These are phyloP conservation scores for Rhamphomyia laevipes DNA, from an alignment of 2,888 invertebrate genomes.

Conservation along the genomic window DNA sequence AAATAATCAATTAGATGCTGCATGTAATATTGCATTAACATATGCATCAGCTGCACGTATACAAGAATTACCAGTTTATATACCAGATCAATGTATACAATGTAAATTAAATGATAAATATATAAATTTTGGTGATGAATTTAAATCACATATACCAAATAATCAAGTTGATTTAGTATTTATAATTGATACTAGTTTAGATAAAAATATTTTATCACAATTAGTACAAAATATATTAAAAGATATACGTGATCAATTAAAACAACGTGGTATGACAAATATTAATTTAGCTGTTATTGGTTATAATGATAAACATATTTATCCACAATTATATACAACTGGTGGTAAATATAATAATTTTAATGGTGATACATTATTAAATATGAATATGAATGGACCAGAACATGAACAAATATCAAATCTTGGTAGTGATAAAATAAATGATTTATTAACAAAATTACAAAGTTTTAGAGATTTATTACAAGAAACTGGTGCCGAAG, in stretches of 20 bases:
- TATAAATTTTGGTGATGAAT: constrained; percentile 47
- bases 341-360: constrained; percentile 40
- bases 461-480: constrained; percentile 19
- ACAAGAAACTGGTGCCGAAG: constrained; percentile 42
- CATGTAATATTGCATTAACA: constrained; percentile 55
- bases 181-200: constrained; percentile 52
- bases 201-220: constrained; percentile 18
- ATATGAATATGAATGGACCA: constrained; percentile 21
- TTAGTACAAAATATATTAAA: constrained; percentile 26
- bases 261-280: constrained; percentile 39
- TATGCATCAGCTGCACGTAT: constrained; percentile 55
- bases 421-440: constrained; percentile 15
- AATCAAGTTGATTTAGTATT: constrained; percentile 73
- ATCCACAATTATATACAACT: constrained; percentile 46
- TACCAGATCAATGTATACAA: constrained; percentile 55
- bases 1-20: constrained; percentile 42
- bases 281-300: constrained; percentile 47
- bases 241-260: constrained; percentile 28
- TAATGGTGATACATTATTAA: constrained; percentile 36
- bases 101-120: constrained; percentile 36
- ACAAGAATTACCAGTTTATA: constrained; percentile 44
- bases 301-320: constrained; percentile 43
- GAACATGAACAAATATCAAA: constrained; percentile 18
- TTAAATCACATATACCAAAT: constrained; percentile 52
- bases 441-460: constrained; percentile 25